A percentile compares a stretch with the other conserved stretches of the same genome.
phyloP scores from a whole-genome alignment of 2,888 invertebrate genomes.

The Latrodectus elegans region DNA sequence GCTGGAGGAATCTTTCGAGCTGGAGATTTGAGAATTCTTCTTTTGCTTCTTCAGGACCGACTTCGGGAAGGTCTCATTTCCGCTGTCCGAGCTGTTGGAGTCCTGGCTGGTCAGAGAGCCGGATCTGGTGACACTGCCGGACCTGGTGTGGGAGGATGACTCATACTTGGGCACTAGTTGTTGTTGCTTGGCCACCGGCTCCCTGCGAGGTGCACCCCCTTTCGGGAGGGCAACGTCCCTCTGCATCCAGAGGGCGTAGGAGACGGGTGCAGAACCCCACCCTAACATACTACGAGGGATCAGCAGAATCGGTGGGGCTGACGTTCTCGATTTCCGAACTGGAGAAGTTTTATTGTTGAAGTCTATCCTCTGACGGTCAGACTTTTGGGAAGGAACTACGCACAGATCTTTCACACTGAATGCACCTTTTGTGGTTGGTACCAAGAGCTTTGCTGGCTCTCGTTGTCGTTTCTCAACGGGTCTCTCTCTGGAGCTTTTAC shows the following conservation, averaged over 20 bases:
- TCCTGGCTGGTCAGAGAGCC: constrained; percentile 69
- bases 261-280: constrained; percentile 47
- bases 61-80: constrained; percentile 66
- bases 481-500: constrained; percentile 28
- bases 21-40: constrained; percentile 6
- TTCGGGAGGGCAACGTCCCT: constrained; percentile 42
- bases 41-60: constrained; percentile 68
- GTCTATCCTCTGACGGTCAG: constrained; percentile 7
- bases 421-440: constrained; percentile 18
- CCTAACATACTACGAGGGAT: constrained; percentile 41
- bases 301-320: constrained; percentile 24
- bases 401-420: background rate
- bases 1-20: background rate
- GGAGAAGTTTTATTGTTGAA: background rate
- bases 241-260: constrained; percentile 67
- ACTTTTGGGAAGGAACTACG: constrained; percentile 1
- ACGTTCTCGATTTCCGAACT: constrained; percentile 1
- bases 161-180: background rate
- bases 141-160: constrained; percentile 7
- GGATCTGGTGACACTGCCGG: constrained; percentile 59
- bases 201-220: constrained; percentile 9
- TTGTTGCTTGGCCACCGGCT: constrained; percentile 12
- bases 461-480: constrained; percentile 63
- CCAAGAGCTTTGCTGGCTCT: constrained; percentile 63
- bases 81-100: constrained; percentile 65